Base-by-base conservation (phyloP, 2,888 invertebrate species). In the Sinhomidia bicolor region DNA sequence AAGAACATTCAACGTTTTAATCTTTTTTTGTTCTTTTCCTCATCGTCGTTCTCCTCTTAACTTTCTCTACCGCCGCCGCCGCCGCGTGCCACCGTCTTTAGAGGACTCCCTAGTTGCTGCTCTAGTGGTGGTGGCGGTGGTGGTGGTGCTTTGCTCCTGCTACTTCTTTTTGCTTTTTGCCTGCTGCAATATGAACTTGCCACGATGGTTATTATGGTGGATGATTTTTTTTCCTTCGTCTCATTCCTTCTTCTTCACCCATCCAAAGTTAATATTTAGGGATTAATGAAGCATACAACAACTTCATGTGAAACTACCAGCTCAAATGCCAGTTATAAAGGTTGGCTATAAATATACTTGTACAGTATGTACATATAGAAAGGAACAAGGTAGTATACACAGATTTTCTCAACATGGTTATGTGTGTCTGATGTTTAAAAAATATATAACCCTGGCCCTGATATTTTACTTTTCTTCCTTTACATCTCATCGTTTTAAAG, bases 191-290 rank as follows among this genome's bases (percentile, higher is more conserved):
- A 71, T 76, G 29, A 76, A 76, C 76, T 76, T 57, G 7, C 57
- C 57, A 36, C 47, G 47, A 74, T 74, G 76, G 76, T 76, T 76
- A 76, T 76, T 76, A 54, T 41, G 79, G 60, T 60, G 57, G 60
- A 60, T 57, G 79, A 71, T 32, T 79, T 85, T 79, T 85, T 79
- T 20, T 41, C 51, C 47, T 54, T 57, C 32, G 41, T 41, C 41
- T 84, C 54, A 36, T 74, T 78, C 79, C 32, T 29, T 41, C 78
- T 54, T 36, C 29, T 44, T 36, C 82, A 74, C 32, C 86, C 80
- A 83, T 76, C 80, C 76, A 76, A 85, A 90, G 91, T 90, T 92
- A 92, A 92, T 90, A 91, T 91, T 91, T 91, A 91, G 89, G 89
- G 90, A 91, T 90, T 91, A 92, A 91, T 90, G 90, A 92, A 91